phyloP scores from a whole-genome alignment of 1,140 invertebrate genomes.

The Harlomillsia oculata region DNA sequence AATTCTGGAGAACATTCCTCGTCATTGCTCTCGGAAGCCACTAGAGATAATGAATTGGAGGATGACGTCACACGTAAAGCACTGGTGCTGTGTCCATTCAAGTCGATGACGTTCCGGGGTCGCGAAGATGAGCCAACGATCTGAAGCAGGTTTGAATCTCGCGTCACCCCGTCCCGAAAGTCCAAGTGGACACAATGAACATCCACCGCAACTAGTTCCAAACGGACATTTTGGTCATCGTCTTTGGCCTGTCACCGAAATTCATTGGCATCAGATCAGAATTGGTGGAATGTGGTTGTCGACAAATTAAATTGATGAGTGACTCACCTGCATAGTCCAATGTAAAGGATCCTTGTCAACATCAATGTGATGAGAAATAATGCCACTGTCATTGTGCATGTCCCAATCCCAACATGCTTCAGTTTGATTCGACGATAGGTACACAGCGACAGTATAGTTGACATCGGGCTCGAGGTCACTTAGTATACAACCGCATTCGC shows the following conservation, averaged over 20 bases:
- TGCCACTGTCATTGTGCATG: too few species aligned
- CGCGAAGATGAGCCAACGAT: too few species aligned
- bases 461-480: constrained; percentile 22
- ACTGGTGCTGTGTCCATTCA: too few species aligned
- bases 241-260: constrained; percentile 29
- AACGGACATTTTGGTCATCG: constrained; percentile 6
- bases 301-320: too few species aligned
- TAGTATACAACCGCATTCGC: constrained; percentile 33
- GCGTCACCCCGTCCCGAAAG: constrained; percentile 32
- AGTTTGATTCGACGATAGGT: constrained; percentile 27
- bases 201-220: constrained; percentile 23
- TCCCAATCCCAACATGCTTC: constrained; percentile 28
- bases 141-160: constrained; percentile 33
- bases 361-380: too few species aligned
- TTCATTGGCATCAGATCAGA: too few species aligned
- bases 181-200: constrained; percentile 26
- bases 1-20: constrained; percentile 19
- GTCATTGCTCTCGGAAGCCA: constrained; percentile 7
- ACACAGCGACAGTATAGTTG: constrained; percentile 27
- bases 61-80: too few species aligned
- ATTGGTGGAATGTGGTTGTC: too few species aligned
- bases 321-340: too few species aligned
- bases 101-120: not conserved
- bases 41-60: constrained; percentile 26
- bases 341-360: too few species aligned